phyloP scores from a whole-genome alignment of 1,140 invertebrate species.

The Pseudomyrmex pallidus region DNA sequence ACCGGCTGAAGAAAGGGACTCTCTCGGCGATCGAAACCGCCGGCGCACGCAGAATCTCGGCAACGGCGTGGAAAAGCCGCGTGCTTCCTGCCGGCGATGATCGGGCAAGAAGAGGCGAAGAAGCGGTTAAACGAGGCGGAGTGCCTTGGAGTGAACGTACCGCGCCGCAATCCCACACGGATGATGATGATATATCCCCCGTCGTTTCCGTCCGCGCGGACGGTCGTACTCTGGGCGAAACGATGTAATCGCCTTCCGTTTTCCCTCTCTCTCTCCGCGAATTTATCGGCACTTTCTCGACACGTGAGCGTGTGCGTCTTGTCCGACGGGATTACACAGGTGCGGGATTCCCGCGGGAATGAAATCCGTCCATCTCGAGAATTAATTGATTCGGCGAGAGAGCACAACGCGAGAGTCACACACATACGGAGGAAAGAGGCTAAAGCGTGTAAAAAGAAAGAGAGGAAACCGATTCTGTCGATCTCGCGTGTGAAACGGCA shows the following conservation, averaged over 20 bases:
- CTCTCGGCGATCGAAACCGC: background rate
- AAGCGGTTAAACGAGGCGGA: constrained; percentile 34
- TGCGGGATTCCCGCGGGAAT: constrained; percentile 16
- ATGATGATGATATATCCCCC: constrained; percentile 60
- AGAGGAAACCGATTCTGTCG: background rate
- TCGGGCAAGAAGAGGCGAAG: constrained; percentile 52
- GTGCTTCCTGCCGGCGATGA: constrained; percentile 64
- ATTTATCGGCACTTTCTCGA: constrained; percentile 65
- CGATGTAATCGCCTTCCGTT: constrained; percentile 70
- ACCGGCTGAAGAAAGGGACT: constrained; percentile 19
- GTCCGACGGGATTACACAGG: background rate
- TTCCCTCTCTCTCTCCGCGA: constrained; percentile 31
- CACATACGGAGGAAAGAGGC: background rate
- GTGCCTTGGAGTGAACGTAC: constrained; percentile 19
- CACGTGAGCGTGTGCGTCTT: background rate
- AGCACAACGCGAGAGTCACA: constrained; percentile 16
- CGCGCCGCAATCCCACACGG: constrained; percentile 54
- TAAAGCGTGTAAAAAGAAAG: background rate
- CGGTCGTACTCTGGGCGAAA: constrained; percentile 60
- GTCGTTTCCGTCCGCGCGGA: constrained; percentile 60
- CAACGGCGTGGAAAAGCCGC: constrained; percentile 59
- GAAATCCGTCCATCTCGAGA: constrained; percentile 23
- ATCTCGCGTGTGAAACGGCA: background rate
- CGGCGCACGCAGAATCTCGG: background rate
- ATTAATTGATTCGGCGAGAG: constrained; percentile 22